Evolutionary conservation across 2,797 vertebrate species (phyloP), one percentile per base, ranked within the genome.

Genomic region (Cynopterus sphinx): DNA sequence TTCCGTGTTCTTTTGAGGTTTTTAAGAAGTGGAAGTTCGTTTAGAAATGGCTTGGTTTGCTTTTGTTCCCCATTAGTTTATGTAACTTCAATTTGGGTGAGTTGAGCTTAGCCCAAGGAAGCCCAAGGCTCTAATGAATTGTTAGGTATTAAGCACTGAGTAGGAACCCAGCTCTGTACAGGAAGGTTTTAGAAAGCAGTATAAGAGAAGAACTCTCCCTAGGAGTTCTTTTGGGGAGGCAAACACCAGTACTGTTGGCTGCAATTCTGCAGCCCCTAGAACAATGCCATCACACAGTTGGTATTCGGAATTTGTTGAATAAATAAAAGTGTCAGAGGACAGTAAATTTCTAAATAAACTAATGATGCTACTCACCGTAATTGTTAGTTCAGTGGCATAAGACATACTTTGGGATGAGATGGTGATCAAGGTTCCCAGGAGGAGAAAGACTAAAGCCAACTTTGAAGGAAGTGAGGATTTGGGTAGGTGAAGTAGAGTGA

Each of bases 1-100:
- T 98, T 97, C 97, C 97, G 92, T 95, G 81, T 97, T 97, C 86
- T 96, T 87, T 94, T 97, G 97, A 96, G 97, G 92, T 96, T 97
- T 97, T 94, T 90, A 95, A 96, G 96, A 98, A 97, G 97, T 98
- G 97, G 97, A 98, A 98, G 97, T 98, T 97, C 74, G 59, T 95
- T 96, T 96, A 98, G 94, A 97, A 98, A 97, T 85, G 96, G 43
- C 92, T 96, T 95, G 12, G 78, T 94, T 95, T 83, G 92, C 92
- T 91, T 95, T 93, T 95, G 95, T 96, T 96, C 94, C 90, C 63
- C 61, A 26, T 96, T 84, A 77, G 43, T 91, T 94, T 87, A 57
- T 95, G 73, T 89, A 86, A 96, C 91, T 95, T 90, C 74, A 39
- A 0, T 95, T 92, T 93, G 84, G 67, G 67, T 84, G 49, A 49